phyloP scores from a whole-genome alignment of 1,140 invertebrate species.

The Drosophila kepulauana region DNA sequence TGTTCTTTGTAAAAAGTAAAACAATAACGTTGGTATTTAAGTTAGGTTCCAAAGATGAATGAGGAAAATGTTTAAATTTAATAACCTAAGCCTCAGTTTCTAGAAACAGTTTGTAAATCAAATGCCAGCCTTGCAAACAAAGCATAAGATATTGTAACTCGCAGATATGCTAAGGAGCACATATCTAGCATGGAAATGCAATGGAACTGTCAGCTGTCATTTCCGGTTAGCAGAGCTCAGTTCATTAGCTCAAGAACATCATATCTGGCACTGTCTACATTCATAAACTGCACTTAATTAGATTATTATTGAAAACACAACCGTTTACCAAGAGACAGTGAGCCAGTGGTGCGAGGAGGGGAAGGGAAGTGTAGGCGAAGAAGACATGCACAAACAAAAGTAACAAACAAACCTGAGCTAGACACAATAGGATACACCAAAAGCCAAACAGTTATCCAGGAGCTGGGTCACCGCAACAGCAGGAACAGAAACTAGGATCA shows the following conservation, averaged over 20 bases:
- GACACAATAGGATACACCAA: slow-evolving; percentile 51
- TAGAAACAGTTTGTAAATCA: too few relatives aligned
- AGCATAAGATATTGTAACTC: neutral
- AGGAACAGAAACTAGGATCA: slow-evolving; percentile 4
- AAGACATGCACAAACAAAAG: slow-evolving; percentile 39
- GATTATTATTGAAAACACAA: slow-evolving; percentile 73
- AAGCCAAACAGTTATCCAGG: slow-evolving; percentile 62
- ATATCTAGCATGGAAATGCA: neutral
- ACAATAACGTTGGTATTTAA: too few relatives aligned
- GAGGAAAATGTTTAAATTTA: too few relatives aligned
- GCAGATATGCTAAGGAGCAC: neutral
- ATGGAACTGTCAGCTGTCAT: slow-evolving; percentile 29
- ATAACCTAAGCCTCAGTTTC: too few relatives aligned
- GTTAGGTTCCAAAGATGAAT: too few relatives aligned
- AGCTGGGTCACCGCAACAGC: slow-evolving; percentile 39
- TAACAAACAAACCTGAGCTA: slow-evolving; percentile 54
- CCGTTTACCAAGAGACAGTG: slow-evolving; percentile 9
- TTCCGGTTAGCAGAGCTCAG: slow-evolving; percentile 20
- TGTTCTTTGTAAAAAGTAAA: too few relatives aligned
- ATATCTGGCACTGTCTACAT: slow-evolving; percentile 37
- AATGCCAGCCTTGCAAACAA: neutral
- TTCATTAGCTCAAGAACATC: slow-evolving; percentile 45
- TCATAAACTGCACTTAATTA: slow-evolving; percentile 68
- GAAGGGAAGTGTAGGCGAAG: slow-evolving; percentile 4
- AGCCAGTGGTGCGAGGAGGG: neutral